A percentile compares a stretch with the other conserved stretches of the same genome.
Conservation (phyloP, 2,888 invertebrate genomes). For the Acanthosepion esculentum region DNA sequence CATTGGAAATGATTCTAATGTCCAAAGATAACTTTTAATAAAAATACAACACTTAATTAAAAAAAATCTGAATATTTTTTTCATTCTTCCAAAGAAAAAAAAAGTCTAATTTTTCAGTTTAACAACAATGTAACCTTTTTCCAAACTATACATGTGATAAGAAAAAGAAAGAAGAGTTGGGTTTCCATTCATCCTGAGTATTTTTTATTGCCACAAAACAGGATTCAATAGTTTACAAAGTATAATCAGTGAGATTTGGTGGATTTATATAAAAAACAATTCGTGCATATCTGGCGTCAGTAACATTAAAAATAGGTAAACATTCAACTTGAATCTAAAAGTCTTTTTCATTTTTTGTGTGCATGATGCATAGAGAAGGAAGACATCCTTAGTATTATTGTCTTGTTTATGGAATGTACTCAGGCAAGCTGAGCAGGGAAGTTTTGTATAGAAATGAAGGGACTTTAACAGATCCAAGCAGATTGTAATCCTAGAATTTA, state of each 20-base stretch:
- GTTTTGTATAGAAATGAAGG: background rate
- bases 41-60: too few species aligned
- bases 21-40: too few species aligned
- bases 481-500: background rate
- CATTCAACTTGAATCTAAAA: constrained; percentile 24
- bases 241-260: background rate
- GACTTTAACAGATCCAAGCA: background rate
- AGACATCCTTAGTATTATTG: background rate
- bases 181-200: background rate
- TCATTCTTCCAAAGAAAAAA: too few species aligned
- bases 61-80: background rate
- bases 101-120: too few species aligned
- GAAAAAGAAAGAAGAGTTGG: background rate
- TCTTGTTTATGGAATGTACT: background rate
- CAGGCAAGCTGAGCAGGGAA: too few species aligned
- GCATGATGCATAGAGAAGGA: background rate
- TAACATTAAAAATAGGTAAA: constrained; percentile 33
- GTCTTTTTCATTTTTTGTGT: background rate
- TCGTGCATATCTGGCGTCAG: background rate
- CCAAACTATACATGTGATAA: too few species aligned
- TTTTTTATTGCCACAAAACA: constrained; percentile 13
- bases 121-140: too few species aligned
- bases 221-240: background rate
- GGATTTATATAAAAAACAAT: constrained; percentile 2
- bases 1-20: too few species aligned